Evolutionary conservation across 2,888 invertebrate genomes (phyloP).

Genomic region (Bimastos eiseni): DNA sequence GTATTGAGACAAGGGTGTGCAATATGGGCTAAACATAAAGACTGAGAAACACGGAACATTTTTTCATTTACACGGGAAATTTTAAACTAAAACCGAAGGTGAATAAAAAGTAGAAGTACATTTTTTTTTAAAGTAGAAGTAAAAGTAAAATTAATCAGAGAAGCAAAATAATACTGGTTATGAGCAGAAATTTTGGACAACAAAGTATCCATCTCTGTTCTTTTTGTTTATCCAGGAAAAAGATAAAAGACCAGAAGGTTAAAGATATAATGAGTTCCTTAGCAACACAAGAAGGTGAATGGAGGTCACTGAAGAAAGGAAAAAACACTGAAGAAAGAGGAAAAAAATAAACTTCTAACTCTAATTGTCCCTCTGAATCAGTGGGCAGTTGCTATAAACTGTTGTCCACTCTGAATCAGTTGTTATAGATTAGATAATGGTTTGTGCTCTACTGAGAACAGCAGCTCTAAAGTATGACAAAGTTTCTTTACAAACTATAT

Average conservation of each 20-base stretch:
- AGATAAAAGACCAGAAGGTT: constrained; percentile 21
- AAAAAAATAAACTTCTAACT: too few species aligned
- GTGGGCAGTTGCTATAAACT: too few species aligned
- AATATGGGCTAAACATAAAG: too few species aligned
- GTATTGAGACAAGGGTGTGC: too few species aligned
- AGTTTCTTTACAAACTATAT: neutral
- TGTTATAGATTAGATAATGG: neutral
- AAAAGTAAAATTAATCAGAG: too few species aligned
- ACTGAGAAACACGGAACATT: too few species aligned
- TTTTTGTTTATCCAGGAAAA: constrained; percentile 5
- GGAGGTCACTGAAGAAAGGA: neutral
- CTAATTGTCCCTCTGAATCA: too few species aligned
- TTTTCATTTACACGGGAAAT: too few species aligned
- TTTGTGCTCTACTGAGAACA: neutral
- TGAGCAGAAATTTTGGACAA: neutral
- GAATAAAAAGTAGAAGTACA: too few species aligned
- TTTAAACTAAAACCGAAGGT: too few species aligned
- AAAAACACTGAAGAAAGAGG: neutral
- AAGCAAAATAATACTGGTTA: neutral
- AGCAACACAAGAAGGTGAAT: constrained; percentile 19
- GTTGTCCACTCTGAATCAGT: neutral
- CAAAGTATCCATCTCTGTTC: neutral
- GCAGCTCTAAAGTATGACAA: neutral
- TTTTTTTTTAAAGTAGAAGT: too few species aligned
- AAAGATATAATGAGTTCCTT: constrained; percentile 13